Conservation (phyloP, 1,140 invertebrate species). For the Ips typographus region DNA sequence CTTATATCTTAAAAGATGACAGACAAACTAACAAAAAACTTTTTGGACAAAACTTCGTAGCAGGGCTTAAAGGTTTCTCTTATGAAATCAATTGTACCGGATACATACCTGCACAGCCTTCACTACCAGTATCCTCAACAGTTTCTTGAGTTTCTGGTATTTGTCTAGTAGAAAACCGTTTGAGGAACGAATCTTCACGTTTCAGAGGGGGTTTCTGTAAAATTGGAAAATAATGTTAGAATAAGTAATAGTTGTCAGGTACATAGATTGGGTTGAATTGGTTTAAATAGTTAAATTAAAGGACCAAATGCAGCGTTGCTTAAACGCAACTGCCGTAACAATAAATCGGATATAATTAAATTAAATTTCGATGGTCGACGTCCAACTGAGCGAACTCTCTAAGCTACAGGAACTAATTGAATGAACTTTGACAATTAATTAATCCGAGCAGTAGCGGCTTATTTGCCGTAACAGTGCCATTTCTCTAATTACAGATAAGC, state of each 20-base stretch:
- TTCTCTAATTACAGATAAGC: not conserved
- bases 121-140: constrained; percentile 68
- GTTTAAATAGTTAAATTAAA: too few species aligned
- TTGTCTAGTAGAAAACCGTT: constrained; percentile 90
- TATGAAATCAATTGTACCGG: constrained; percentile 25
- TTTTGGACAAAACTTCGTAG: not conserved
- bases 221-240: not conserved
- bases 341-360: too few species aligned
- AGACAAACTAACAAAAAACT: not conserved
- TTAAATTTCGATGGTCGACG: too few species aligned
- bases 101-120: constrained; percentile 58
- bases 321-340: too few species aligned
- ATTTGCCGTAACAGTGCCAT: not conserved
- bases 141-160: constrained; percentile 84
- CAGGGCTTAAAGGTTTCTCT: not conserved
- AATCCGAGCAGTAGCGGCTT: not conserved
- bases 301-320: too few species aligned
- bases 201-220: constrained; percentile 79
- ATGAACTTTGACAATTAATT: not conserved
- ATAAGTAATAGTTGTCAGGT: too few species aligned
- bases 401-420: not conserved
- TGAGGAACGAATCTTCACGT: constrained; percentile 91
- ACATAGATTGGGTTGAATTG: too few species aligned
- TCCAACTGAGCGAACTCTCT: too few species aligned
- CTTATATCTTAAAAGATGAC: not conserved